phyloP scores from a whole-genome alignment of 2,888 invertebrate species.

The Coelinius sp. region DNA sequence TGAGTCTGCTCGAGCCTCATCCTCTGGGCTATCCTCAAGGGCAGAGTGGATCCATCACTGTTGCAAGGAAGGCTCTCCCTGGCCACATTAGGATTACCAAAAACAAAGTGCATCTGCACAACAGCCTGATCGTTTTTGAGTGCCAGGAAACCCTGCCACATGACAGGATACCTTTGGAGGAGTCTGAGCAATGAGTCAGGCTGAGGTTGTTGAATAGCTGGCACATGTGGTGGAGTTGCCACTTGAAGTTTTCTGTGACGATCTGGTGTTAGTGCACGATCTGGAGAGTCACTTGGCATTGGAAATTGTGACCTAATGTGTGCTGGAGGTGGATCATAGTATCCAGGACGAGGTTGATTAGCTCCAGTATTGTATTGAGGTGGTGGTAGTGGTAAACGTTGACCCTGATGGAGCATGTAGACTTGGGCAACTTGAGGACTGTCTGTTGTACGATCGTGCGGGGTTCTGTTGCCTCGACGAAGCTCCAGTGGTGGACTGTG shows the following conservation, averaged over 20 bases:
- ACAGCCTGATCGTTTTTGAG: conserved; percentile 97
- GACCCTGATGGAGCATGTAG: conserved; percentile 73
- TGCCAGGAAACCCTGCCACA: conserved; percentile 97
- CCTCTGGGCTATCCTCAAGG: conserved; percentile 94
- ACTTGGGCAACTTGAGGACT: conserved; percentile 81
- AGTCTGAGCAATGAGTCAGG: conserved; percentile 87
- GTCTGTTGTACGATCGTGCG: conserved; percentile 77
- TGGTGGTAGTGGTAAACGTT: conserved; percentile 69
- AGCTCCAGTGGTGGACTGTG: conserved; percentile 83
- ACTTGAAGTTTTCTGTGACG: conserved; percentile 72
- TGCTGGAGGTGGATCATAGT: conserved; percentile 78
- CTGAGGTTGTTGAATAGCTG: conserved; percentile 86
- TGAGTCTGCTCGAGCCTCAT: conserved; percentile 97
- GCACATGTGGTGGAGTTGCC: conserved; percentile 75
- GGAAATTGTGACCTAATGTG: conserved; percentile 71
- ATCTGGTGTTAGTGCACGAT: conserved; percentile 73
- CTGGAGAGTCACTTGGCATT: conserved; percentile 65
- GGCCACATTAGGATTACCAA: conserved; percentile 92
- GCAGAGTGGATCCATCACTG: conserved; percentile 86
- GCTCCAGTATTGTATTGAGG: conserved; percentile 61
- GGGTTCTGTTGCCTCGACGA: conserved; percentile 73
- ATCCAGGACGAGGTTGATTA: conserved; percentile 67
- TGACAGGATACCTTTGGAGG: conserved; percentile 92
- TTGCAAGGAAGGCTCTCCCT: conserved; percentile 89
- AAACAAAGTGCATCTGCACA: conserved; percentile 99